Conservation (phyloP, 2,797 vertebrate species). For the Lepus townsendii region DNA sequence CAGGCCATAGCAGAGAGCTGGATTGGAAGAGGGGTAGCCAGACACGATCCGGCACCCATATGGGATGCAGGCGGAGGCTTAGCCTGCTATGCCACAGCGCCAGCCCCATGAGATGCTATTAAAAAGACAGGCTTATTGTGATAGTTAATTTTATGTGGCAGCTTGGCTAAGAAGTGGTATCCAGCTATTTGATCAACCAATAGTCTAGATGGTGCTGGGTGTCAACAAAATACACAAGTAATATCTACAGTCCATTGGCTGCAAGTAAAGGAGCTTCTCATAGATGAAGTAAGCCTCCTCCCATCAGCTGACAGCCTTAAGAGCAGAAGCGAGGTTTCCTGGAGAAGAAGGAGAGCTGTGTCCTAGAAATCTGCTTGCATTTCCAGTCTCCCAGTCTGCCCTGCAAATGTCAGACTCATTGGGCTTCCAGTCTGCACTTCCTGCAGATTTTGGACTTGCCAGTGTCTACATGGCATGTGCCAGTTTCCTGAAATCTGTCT, state of each 20-base stretch:
- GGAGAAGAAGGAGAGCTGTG: neutral
- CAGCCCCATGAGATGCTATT: neutral
- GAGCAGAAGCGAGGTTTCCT: neutral
- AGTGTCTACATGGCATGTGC: neutral
- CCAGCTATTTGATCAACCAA: neutral
- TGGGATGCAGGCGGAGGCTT: no score
- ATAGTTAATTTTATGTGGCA: conserved; percentile 15
- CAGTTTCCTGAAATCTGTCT: neutral
- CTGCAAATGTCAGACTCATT: neutral
- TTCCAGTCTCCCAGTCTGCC: neutral
- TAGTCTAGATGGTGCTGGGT: neutral
- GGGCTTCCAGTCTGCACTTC: neutral
- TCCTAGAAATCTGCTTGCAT: neutral
- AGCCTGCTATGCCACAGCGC: no score
- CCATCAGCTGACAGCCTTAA: neutral
- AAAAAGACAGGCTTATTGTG: neutral
- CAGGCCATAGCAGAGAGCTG: no score
- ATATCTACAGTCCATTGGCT: neutral
- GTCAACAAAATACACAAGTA: conserved; percentile 22
- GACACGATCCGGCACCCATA: no score
- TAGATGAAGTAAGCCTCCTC: neutral
- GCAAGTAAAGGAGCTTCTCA: neutral
- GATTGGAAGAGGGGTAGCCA: no score
- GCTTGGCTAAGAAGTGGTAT: neutral
- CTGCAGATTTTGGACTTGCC: neutral